Percentiles rank a stretch among this genome's conserved stretches.
Evolutionary conservation across 2,888 invertebrate genomes (phyloP).

Genomic region (Tryphoninae sp.): DNA sequence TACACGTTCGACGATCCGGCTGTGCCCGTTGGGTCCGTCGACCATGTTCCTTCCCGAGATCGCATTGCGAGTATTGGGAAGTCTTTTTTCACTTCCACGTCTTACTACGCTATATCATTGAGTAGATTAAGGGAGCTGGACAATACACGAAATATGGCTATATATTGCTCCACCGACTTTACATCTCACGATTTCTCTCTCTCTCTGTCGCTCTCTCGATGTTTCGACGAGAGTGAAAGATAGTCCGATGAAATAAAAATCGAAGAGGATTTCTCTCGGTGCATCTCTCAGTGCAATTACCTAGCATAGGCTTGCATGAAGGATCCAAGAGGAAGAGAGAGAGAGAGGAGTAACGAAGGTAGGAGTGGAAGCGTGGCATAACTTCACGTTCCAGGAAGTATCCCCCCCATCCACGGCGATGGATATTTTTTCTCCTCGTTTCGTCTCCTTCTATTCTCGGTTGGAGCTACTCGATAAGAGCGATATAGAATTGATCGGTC

Average conservation of each 20-base stretch:
- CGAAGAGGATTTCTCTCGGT: neutral
- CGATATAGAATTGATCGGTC: neutral
- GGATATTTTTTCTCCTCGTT: conserved; percentile 45
- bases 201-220: conserved; percentile 14
- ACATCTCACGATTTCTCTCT: conserved; percentile 15
- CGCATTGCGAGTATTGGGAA: conserved; percentile 14
- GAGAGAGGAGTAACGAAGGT: conserved; percentile 57
- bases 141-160: neutral
- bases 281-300: neutral
- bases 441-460: conserved; percentile 41
- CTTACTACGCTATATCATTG: conserved; percentile 7
- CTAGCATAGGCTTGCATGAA: conserved; percentile 11
- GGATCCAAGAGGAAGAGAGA: conserved; percentile 41
- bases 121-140: conserved; percentile 23
- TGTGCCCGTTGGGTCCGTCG: neutral
- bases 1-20: neutral
- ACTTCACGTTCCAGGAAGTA: conserved; percentile 76
- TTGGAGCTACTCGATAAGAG: neutral
- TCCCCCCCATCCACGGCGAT: conserved; percentile 11
- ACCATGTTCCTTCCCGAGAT: conserved; percentile 14
- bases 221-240: conserved; percentile 41
- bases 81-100: neutral
- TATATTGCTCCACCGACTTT: neutral
- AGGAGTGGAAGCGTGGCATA: conserved; percentile 67
- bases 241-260: neutral